Evolutionary conservation across 2,113 vertebrate species (phyloP).

Genomic region (Crotalus horridus): DNA sequence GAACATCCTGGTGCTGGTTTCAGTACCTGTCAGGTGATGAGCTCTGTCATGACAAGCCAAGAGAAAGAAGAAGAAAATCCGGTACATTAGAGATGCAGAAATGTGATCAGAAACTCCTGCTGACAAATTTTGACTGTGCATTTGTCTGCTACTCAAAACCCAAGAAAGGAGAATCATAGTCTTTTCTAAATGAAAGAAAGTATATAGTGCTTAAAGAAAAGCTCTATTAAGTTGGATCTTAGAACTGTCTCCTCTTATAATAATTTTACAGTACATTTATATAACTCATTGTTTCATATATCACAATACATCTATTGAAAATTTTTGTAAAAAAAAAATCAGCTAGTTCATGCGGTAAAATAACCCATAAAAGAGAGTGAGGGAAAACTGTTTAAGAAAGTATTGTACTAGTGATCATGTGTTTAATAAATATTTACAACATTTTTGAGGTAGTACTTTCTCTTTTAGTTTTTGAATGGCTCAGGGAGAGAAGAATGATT

Average conservation of each 20-base stretch:
- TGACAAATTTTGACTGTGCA: background rate
- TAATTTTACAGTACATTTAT: background rate
- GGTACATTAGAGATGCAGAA: background rate
- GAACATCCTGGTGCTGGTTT: background rate
- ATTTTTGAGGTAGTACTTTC: background rate
- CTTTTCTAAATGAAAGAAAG: background rate
- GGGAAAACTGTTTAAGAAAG: background rate
- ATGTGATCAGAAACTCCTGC: background rate
- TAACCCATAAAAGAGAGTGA: background rate
- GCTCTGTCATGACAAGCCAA: background rate
- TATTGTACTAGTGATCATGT: background rate
- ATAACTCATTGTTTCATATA: slow-evolving; percentile 1
- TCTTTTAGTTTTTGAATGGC: background rate
- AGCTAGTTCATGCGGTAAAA: background rate
- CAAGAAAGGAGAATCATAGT: background rate
- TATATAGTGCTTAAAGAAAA: background rate
- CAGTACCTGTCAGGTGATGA: background rate
- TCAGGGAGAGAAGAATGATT: background rate
- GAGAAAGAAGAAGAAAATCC: background rate
- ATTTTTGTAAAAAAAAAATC: background rate
- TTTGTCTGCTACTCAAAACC: background rate
- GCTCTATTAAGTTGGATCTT: background rate
- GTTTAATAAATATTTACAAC: background rate
- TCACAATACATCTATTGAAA: background rate
- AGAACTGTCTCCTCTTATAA: background rate